These are phyloP conservation scores for Anolis apletophallus DNA, from an alignment of 2,797 vertebrate species.

Conservation along the genomic window DNA sequence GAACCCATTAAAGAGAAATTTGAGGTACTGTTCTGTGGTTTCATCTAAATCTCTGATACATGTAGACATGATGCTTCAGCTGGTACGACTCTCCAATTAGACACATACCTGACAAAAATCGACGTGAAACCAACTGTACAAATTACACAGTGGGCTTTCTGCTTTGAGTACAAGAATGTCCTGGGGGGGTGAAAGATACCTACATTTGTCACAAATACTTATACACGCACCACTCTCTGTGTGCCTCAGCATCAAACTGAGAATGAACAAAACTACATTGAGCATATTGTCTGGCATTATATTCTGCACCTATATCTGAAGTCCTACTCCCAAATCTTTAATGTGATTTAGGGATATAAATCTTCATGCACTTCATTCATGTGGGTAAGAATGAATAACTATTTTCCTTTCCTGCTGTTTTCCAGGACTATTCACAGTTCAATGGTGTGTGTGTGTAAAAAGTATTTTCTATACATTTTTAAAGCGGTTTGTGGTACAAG, in stretches of 20 bases:
- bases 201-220: not conserved
- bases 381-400: too few species aligned
- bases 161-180: not conserved
- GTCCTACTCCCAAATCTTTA: not conserved
- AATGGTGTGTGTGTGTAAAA: too few species aligned
- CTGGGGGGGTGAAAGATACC: not conserved
- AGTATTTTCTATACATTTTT: too few species aligned
- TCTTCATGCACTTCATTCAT: too few species aligned
- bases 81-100: not conserved
- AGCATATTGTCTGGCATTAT: not conserved
- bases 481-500: too few species aligned
- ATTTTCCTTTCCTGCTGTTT: too few species aligned
- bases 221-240: not conserved
- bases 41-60: not conserved
- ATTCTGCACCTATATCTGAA: not conserved
- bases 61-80: not conserved
- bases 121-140: not conserved
- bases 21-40: not conserved
- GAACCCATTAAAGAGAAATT: slow-evolving; percentile 12
- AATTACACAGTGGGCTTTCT: slow-evolving; percentile 10
- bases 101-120: not conserved
- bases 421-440: too few species aligned
- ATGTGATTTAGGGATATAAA: too few species aligned
- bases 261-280: not conserved
- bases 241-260: not conserved